These are phyloP conservation scores for Psophia crepitans DNA, from an alignment of 2,113 vertebrate species.

Conservation along the genomic window DNA sequence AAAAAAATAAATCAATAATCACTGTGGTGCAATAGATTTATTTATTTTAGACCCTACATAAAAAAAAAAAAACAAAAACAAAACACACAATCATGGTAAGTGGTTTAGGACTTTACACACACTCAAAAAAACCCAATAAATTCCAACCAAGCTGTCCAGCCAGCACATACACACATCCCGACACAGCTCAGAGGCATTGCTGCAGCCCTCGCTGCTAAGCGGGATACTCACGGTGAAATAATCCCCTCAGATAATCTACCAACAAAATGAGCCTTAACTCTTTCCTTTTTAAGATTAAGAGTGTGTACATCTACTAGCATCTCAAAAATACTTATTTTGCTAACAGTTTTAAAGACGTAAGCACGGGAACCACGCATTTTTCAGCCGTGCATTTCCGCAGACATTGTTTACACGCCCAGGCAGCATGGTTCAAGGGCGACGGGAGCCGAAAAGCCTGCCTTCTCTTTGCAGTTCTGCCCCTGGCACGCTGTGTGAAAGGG, in stretches of 20 bases:
- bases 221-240: neutral
- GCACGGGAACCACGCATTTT: neutral
- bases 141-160: neutral
- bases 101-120: neutral
- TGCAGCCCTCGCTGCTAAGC: neutral
- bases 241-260: neutral
- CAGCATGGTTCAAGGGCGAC: neutral
- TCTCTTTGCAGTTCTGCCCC: neutral
- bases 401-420: neutral
- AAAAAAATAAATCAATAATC: neutral
- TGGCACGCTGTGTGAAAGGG: neutral
- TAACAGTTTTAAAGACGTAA: neutral
- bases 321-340: neutral
- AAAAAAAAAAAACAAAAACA: neutral
- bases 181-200: neutral
- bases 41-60: neutral
- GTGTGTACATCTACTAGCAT: neutral
- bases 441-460: neutral
- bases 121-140: neutral
- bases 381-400: neutral
- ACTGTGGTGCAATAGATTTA: neutral
- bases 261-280: neutral
- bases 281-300: neutral
- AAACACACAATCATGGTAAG: neutral
- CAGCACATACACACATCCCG: neutral